Percentiles rank a stretch among this genome's conserved stretches.
Conservation (phyloP, 1,140 invertebrate genomes). For the Triops longicaudatus region DNA sequence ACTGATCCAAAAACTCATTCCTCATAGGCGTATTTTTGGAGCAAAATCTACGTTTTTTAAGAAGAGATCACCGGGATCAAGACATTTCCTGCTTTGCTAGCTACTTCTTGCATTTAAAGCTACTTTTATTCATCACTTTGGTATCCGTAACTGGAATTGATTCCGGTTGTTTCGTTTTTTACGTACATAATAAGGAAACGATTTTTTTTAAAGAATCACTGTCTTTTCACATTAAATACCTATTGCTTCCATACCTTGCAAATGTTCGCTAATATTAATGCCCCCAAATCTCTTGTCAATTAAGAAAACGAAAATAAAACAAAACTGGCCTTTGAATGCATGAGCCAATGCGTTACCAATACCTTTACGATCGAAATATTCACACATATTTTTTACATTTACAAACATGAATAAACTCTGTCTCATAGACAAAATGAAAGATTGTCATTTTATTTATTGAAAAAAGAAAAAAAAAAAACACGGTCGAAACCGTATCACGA, state of each 20-base stretch:
- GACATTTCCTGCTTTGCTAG: background rate
- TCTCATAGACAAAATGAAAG: no score
- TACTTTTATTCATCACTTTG: background rate
- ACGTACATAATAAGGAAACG: background rate
- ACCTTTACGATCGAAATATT: no score
- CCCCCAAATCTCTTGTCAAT: background rate
- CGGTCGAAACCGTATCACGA: no score
- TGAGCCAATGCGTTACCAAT: background rate
- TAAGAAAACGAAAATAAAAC: background rate
- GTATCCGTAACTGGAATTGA: background rate
- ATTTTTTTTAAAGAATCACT: no score
- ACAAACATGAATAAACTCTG: no score
- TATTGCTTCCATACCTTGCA: background rate
- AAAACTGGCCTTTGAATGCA: background rate
- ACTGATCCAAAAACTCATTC: background rate
- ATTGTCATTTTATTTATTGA: no score
- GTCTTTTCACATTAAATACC: no score
- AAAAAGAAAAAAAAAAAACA: no score
- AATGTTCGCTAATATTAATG: background rate
- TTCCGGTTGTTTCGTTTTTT: background rate
- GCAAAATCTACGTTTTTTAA: background rate
- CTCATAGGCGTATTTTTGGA: background rate
- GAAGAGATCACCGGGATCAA: conserved; percentile 10
- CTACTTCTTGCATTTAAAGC: background rate
- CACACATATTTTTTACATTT: no score